A percentile compares a stretch with the other conserved stretches of the same genome.
phyloP scores from a whole-genome alignment of 2,113 vertebrate species.

The Machaerirhynchus nigripectus region DNA sequence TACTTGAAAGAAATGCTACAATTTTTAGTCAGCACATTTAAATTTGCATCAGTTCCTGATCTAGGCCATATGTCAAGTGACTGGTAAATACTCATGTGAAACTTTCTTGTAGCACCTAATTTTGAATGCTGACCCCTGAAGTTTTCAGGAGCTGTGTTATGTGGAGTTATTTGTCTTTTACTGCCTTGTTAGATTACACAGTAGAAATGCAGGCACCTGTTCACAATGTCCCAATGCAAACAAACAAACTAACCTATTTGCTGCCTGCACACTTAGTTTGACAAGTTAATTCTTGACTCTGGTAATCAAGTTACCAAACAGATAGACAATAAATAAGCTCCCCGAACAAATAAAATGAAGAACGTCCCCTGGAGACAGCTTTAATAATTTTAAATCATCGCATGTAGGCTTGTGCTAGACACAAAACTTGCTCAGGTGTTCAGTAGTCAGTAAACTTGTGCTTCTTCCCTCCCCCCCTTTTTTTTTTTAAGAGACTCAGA shows the following conservation, averaged over 20 bases:
- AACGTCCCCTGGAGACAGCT: not conserved
- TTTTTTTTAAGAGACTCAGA: not conserved
- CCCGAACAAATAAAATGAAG: not conserved
- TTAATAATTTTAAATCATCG: not conserved
- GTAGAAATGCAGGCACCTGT: not conserved
- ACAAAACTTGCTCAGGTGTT: not conserved
- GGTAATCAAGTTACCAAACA: not conserved
- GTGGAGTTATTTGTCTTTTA: not conserved
- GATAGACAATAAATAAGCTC: not conserved
- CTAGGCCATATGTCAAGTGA: not conserved
- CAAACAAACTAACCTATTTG: not conserved
- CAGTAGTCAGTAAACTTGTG: not conserved
- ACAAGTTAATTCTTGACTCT: not conserved
- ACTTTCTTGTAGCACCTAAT: not conserved
- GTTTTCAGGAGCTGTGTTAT: not conserved
- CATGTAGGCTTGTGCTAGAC: not conserved
- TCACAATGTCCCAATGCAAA: not conserved
- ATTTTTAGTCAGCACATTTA: not conserved
- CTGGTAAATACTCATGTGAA: not conserved
- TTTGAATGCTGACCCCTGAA: not conserved
- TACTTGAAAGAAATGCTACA: not conserved
- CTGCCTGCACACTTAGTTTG: not conserved
- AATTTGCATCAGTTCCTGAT: not conserved
- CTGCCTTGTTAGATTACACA: not conserved
- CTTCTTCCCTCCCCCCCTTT: fast-evolving